These are phyloP conservation scores for Eurystomus gularis DNA, from an alignment of 2,113 vertebrate genomes.

Conservation along the genomic window DNA sequence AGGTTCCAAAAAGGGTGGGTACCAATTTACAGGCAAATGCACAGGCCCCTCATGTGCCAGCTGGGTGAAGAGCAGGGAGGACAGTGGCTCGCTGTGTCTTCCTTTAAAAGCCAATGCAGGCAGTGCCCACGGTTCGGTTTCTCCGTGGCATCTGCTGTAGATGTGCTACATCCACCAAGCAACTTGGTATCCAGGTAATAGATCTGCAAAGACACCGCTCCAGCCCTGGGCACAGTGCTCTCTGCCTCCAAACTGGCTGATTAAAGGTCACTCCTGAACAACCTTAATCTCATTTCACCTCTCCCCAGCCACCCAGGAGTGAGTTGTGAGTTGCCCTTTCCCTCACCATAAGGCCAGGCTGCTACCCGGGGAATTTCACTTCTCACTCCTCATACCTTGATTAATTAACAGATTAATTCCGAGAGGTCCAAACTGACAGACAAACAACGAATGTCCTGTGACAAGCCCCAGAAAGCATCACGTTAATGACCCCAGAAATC, in stretches of 20 bases:
- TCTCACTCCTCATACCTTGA: background rate
- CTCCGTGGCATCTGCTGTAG: background rate
- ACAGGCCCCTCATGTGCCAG: background rate
- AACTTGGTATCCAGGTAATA: background rate
- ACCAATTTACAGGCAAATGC: background rate
- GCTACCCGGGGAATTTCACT: background rate
- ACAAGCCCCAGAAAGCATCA: background rate
- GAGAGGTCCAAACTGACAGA: background rate
- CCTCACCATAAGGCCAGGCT: background rate
- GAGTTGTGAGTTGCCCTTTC: background rate
- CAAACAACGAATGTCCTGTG: background rate
- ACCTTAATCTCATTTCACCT: background rate
- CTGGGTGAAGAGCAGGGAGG: background rate
- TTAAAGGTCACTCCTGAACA: background rate
- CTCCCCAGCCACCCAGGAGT: background rate
- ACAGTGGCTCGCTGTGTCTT: background rate
- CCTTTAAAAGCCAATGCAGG: background rate
- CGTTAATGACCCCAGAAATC: background rate
- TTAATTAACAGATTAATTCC: constrained; percentile 21
- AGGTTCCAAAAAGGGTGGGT: background rate
- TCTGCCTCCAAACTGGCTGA: background rate
- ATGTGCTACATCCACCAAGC: background rate
- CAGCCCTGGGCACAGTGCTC: background rate
- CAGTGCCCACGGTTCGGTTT: background rate
- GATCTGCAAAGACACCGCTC: background rate